Conservation (phyloP, 2,113 vertebrate genomes). For the Mungos mungo region DNA sequence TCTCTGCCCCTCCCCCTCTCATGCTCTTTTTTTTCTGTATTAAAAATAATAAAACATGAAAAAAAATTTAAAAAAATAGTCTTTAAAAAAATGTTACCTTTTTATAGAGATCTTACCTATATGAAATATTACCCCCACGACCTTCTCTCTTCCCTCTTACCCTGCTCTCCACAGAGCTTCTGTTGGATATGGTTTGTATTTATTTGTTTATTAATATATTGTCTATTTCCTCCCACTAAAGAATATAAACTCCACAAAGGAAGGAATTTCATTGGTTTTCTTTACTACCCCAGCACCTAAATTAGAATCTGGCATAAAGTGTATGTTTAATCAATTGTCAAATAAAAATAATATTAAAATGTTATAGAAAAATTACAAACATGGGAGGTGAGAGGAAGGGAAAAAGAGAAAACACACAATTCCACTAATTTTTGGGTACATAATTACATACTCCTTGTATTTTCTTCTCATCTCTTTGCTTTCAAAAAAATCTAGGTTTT, state of each 20-base stretch:
- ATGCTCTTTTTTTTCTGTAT: too few relatives aligned
- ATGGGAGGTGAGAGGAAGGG: background rate
- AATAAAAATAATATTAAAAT: slow-evolving; percentile 24
- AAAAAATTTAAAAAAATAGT: too few relatives aligned
- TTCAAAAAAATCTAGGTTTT: background rate
- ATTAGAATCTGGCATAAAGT: background rate
- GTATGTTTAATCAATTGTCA: background rate
- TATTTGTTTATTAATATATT: background rate
- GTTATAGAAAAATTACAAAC: background rate
- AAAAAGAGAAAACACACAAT: background rate
- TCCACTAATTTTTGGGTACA: background rate
- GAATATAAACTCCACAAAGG: background rate
- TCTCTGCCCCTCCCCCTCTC: too few relatives aligned
- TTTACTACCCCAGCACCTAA: background rate
- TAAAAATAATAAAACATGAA: too few relatives aligned
- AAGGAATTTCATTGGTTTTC: background rate
- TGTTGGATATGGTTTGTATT: background rate
- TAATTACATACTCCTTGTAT: background rate
- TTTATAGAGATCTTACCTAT: background rate
- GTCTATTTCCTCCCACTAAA: background rate
- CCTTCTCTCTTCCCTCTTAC: background rate
- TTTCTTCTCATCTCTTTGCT: background rate
- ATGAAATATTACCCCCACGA: background rate
- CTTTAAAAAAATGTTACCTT: background rate
- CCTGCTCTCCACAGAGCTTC: background rate